Evolutionary conservation across 2,797 vertebrate species (phyloP), one percentile per base, ranked within the genome.

Genomic region (Gymnocypris eckloni): DNA sequence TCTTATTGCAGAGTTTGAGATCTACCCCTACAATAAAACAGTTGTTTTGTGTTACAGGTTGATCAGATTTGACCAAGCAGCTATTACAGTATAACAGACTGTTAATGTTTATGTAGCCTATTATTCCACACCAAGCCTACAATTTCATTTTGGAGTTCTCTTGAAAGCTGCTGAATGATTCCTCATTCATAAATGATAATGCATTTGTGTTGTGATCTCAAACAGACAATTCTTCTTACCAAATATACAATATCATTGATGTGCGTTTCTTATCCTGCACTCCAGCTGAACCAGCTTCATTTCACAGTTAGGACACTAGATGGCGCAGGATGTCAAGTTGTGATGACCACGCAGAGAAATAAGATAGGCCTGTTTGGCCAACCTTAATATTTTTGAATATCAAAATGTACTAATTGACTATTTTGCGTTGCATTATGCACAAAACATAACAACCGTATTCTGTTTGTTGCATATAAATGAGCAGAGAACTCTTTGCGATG

Each of bases 221-320:
- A 82, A 28, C 50, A 71, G 11, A 64, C 37, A 48, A 20, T 15
- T 28, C 16, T 43, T 61, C 16, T 64, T 48, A 16, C 33, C 52
- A 70, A 81, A 59, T 15, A 43, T 43, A 10, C 41, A 43, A 41
- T 37, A 11, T 33, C 4, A 11, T 8, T n/a, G 1, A 20, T 66
- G 39, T 76, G 1, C n/a, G 9, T 83, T 7, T 75, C 33, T 61
- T 22, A 78, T 70, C 22, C 50, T 67, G 50, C 37, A 5, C 3
- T 66, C 15, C 10, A 20, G 11, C 43, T 66, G 3, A 48, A 41
- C 6, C 37, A 80, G 11, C 20, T 25, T 22, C 1, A 88, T 67
- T 89, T 88, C 69, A 50, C 33, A 45, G 18, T 86, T 28, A 75
- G 41, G 75, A 85, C 95, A 92, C 93, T 92, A 94, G 95, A 91